Percentiles rank a stretch among this genome's conserved stretches.
phyloP scores from a whole-genome alignment of 2,888 invertebrate species.

The Drosophila ezoana region DNA sequence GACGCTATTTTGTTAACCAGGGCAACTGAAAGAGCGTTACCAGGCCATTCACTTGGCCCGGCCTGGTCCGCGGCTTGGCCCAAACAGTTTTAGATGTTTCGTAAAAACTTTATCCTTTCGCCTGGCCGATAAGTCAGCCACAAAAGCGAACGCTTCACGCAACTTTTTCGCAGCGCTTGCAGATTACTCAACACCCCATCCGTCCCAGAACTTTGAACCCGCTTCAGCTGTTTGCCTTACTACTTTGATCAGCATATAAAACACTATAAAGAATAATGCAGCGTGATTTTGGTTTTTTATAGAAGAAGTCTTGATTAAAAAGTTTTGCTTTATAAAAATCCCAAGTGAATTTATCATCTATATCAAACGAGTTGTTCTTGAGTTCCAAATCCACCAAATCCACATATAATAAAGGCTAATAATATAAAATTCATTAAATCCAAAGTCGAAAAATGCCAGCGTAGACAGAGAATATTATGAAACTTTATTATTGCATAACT shows the following conservation, averaged over 20 bases:
- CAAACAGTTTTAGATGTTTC: slow-evolving; percentile 22
- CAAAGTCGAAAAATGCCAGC: slow-evolving; percentile 1
- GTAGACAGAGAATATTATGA: slow-evolving; percentile 5
- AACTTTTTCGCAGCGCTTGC: slow-evolving; percentile 41
- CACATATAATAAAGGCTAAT: no score
- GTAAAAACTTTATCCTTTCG: slow-evolving; percentile 54
- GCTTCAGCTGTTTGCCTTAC: slow-evolving; percentile 33
- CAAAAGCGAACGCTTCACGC: slow-evolving; percentile 46
- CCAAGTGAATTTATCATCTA: no score
- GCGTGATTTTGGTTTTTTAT: no score
- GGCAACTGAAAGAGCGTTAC: slow-evolving; percentile 10
- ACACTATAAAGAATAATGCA: not conserved
- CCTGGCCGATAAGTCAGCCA: slow-evolving; percentile 55
- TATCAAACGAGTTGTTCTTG: no score
- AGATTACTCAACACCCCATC: slow-evolving; percentile 33
- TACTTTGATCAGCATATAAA: slow-evolving; percentile 31
- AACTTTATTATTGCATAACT: slow-evolving; percentile 23
- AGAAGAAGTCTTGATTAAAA: no score
- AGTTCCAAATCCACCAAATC: no score
- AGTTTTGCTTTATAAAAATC: no score
- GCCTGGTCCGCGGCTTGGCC: not conserved
- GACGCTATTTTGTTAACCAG: slow-evolving; percentile 65
- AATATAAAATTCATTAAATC: no score
- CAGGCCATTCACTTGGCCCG: slow-evolving; percentile 12
- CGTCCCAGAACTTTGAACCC: slow-evolving; percentile 24